phyloP scores from a whole-genome alignment of 2,888 invertebrate genomes.

The Theretra japonica region DNA sequence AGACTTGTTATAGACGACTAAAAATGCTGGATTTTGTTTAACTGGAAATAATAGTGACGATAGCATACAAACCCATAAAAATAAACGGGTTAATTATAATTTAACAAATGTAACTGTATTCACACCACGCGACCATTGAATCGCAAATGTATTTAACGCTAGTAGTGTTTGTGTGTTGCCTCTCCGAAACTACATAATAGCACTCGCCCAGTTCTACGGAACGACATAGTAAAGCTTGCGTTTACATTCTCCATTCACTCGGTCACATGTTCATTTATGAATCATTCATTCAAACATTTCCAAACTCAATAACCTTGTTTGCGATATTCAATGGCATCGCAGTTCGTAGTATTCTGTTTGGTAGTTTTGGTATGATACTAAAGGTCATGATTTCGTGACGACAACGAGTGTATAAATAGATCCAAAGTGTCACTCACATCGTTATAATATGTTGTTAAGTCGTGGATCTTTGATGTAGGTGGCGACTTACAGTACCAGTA shows the following conservation, averaged over 20 bases:
- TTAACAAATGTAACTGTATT: background rate
- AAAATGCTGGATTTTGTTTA: too few species aligned
- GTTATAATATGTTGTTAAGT: too few species aligned
- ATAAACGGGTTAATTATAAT: background rate
- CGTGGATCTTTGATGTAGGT: too few species aligned
- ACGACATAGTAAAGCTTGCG: slow-evolving; percentile 2
- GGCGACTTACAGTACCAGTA: too few species aligned
- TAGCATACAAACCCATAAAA: background rate
- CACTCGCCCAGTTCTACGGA: background rate
- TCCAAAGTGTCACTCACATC: too few species aligned
- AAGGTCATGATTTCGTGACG: too few species aligned
- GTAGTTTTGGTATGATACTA: too few species aligned
- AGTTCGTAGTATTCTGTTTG: too few species aligned
- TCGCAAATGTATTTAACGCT: background rate
- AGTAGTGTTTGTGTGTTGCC: background rate
- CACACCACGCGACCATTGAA: background rate
- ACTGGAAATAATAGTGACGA: too few species aligned
- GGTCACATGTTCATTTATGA: slow-evolving; percentile 11
- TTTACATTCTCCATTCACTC: slow-evolving; percentile 1
- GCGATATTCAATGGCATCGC: too few species aligned
- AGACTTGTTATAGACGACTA: too few species aligned
- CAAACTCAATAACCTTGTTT: background rate
- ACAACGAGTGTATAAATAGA: too few species aligned
- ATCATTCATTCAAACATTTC: background rate
- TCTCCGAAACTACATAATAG: slow-evolving; percentile 4